These are phyloP conservation scores for Dendrolimus houi DNA, from an alignment of 2,888 invertebrate genomes.

Conservation along the genomic window DNA sequence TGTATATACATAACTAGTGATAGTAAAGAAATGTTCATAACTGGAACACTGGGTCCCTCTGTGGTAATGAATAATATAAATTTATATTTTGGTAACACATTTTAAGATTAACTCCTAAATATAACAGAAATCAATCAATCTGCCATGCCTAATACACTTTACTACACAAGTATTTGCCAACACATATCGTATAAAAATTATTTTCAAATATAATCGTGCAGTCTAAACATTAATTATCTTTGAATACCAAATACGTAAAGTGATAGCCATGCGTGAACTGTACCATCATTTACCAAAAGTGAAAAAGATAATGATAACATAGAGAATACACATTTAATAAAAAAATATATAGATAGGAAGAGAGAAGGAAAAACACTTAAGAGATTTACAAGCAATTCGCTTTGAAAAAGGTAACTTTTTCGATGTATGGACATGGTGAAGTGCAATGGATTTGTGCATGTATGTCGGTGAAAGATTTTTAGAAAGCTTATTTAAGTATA, in stretches of 20 bases:
- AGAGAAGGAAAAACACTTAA: slow-evolving; percentile 44
- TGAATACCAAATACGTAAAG: slow-evolving; percentile 50
- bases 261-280: slow-evolving; percentile 66
- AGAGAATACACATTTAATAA: slow-evolving; percentile 46
- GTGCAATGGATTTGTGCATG: slow-evolving; percentile 55
- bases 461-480: slow-evolving; percentile 25
- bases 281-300: slow-evolving; percentile 39
- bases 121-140: slow-evolving; percentile 33
- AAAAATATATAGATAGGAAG: slow-evolving; percentile 34
- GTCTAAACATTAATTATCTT: slow-evolving; percentile 65
- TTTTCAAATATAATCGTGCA: slow-evolving; percentile 66
- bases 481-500: slow-evolving; percentile 46
- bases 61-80: too few species aligned
- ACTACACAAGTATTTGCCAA: slow-evolving; percentile 53
- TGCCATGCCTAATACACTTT: slow-evolving; percentile 57
- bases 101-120: slow-evolving; percentile 21
- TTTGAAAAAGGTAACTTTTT: slow-evolving; percentile 38
- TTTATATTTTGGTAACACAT: too few species aligned
- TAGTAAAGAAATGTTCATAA: too few species aligned
- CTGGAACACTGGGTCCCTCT: too few species aligned
- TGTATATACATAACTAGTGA: background rate
- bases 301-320: slow-evolving; percentile 46
- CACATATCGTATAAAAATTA: slow-evolving; percentile 48
- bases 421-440: slow-evolving; percentile 51
- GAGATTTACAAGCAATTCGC: slow-evolving; percentile 42